phyloP scores from a whole-genome alignment of 2,113 vertebrate species.

The Sphyrna mokarran region DNA sequence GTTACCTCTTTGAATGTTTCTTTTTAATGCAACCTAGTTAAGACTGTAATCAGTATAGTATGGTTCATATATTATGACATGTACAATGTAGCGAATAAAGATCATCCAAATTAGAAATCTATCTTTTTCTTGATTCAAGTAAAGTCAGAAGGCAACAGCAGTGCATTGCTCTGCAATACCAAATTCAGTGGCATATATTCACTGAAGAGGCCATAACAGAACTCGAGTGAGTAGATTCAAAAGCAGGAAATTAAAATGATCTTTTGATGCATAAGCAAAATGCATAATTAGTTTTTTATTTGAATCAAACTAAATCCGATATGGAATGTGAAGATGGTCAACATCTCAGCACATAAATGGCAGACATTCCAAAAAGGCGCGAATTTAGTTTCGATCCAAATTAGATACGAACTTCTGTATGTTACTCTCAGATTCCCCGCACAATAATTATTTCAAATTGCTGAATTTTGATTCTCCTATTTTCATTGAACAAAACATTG shows the following conservation, averaged over 20 bases:
- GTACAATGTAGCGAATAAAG: not conserved
- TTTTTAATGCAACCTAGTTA: not conserved
- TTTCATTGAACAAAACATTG: not conserved
- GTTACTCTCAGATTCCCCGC: not conserved
- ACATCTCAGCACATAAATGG: not conserved
- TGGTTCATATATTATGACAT: not conserved
- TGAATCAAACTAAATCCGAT: not conserved
- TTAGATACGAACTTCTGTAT: not conserved
- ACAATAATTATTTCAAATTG: not conserved
- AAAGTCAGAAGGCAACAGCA: not conserved
- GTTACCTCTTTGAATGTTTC: not conserved
- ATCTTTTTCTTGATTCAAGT: not conserved
- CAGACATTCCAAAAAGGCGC: not conserved
- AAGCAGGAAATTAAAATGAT: not conserved
- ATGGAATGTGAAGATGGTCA: not conserved
- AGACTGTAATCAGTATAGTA: too few species aligned
- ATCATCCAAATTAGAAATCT: not conserved
- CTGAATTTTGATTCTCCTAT: not conserved
- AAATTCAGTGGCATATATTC: not conserved
- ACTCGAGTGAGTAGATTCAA: not conserved
- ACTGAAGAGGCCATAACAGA: not conserved
- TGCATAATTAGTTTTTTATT: not conserved
- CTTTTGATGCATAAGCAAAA: not conserved
- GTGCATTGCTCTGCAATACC: not conserved
- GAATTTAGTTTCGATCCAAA: not conserved